Evolutionary conservation across 1,140 invertebrate genomes (phyloP).

Genomic region (Diachasmimorpha longicaudata): DNA sequence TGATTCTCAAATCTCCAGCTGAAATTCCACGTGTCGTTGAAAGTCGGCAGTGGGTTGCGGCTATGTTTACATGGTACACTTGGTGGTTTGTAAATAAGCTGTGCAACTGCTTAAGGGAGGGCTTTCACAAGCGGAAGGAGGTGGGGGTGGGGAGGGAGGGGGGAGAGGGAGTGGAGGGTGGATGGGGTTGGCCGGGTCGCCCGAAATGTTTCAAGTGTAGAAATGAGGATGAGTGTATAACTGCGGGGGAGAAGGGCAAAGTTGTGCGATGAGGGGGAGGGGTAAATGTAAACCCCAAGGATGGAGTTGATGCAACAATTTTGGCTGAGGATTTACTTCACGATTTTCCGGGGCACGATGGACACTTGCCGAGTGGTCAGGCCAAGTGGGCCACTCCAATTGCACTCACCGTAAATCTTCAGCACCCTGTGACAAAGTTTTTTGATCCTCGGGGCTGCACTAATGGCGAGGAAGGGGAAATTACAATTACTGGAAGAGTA

Average conservation of each 20-base stretch:
- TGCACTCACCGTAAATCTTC: too few relatives aligned
- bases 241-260: neutral
- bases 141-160: too few relatives aligned
- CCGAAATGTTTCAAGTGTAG: neutral
- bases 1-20: neutral
- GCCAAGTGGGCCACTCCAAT: neutral
- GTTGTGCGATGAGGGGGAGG: neutral
- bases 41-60: neutral
- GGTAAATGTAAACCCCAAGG: slow-evolving; percentile 15
- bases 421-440: too few relatives aligned
- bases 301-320: slow-evolving; percentile 36
- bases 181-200: too few relatives aligned
- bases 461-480: neutral
- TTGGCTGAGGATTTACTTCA: neutral
- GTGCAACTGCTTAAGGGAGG: slow-evolving; percentile 13
- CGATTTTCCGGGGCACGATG: slow-evolving; percentile 15
- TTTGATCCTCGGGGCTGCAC: neutral
- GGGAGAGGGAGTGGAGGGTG: neutral
- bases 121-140: neutral
- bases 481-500: neutral
- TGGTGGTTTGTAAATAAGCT: slow-evolving; percentile 32
- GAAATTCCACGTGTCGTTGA: neutral
- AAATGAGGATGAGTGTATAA: slow-evolving; percentile 1
- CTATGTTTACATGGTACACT: slow-evolving; percentile 27
- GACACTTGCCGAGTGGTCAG: neutral